Conservation (phyloP, 2,113 vertebrate species). For the Sinocyclocheilus maitianheensis region DNA sequence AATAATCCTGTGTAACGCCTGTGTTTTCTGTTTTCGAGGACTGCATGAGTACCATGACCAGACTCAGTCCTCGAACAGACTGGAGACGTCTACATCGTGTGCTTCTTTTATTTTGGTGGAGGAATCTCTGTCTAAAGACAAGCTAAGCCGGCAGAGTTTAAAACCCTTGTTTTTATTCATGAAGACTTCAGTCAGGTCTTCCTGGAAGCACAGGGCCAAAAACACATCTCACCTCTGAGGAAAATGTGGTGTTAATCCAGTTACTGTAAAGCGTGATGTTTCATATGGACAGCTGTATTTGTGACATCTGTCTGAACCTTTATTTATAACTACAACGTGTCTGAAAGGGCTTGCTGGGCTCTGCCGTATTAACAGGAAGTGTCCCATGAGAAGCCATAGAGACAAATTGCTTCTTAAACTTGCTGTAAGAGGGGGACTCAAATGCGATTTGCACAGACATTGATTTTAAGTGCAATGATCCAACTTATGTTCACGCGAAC, state of each 20-base stretch:
- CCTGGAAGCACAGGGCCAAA: constrained; percentile 19
- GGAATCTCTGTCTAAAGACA: constrained; percentile 54
- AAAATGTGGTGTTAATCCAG: constrained; percentile 51
- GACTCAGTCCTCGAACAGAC: constrained; percentile 61
- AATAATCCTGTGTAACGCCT: constrained; percentile 78
- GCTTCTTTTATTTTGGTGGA: constrained; percentile 53
- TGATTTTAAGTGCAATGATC: constrained; percentile 10
- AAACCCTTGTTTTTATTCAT: constrained; percentile 51
- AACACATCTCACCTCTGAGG: constrained; percentile 61
- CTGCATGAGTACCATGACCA: constrained; percentile 71
- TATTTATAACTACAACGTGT: constrained; percentile 1
- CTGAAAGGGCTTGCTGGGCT: not conserved
- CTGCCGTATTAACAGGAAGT: not conserved
- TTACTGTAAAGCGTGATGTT: not conserved
- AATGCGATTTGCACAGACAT: not conserved
- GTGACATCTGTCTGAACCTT: constrained; percentile 28
- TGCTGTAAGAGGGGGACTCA: not conserved
- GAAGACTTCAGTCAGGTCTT: constrained; percentile 13
- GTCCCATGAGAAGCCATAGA: not conserved
- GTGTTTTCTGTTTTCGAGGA: constrained; percentile 68
- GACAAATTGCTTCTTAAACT: not conserved
- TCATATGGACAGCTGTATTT: constrained; percentile 15
- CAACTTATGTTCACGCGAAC: not conserved
- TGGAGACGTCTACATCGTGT: constrained; percentile 49
- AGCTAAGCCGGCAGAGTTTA: constrained; percentile 64